Evolutionary conservation across 2,113 vertebrate species (phyloP).

Genomic region (Psittacula cyanocephala): DNA sequence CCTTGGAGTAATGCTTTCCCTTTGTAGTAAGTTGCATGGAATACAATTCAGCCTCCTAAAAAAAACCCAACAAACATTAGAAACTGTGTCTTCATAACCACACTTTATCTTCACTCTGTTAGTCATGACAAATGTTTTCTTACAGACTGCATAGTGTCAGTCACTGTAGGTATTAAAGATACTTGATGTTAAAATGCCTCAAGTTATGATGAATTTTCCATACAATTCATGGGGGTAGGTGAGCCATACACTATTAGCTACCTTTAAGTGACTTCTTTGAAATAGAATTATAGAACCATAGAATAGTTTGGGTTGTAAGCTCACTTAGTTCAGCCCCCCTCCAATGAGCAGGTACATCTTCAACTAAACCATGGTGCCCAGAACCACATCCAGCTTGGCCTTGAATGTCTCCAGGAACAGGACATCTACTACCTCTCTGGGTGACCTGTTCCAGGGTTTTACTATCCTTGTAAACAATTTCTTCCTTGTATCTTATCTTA

Average conservation of each 20-base stretch:
- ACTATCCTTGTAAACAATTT: background rate
- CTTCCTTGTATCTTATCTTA: background rate
- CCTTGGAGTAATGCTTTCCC: background rate
- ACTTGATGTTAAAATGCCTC: background rate
- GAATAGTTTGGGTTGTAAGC: background rate
- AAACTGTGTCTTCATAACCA: background rate
- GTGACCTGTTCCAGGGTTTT: background rate
- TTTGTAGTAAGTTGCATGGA: background rate
- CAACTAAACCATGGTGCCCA: background rate
- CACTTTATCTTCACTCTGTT: background rate
- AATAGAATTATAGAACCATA: background rate
- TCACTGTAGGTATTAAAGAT: background rate
- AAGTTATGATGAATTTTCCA: background rate
- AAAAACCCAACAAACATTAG: rapidly evolving
- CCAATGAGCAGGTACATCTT: background rate
- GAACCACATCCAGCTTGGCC: background rate
- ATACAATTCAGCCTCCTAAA: background rate
- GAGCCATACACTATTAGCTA: background rate
- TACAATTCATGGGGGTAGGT: background rate
- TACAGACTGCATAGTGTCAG: background rate
- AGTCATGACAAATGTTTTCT: background rate
- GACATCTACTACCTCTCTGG: background rate
- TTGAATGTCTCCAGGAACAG: background rate
- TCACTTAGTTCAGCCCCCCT: background rate
- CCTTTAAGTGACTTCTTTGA: background rate